These are phyloP conservation scores for Tachina grossa DNA, from an alignment of 2,888 invertebrate genomes.

Conservation along the genomic window DNA sequence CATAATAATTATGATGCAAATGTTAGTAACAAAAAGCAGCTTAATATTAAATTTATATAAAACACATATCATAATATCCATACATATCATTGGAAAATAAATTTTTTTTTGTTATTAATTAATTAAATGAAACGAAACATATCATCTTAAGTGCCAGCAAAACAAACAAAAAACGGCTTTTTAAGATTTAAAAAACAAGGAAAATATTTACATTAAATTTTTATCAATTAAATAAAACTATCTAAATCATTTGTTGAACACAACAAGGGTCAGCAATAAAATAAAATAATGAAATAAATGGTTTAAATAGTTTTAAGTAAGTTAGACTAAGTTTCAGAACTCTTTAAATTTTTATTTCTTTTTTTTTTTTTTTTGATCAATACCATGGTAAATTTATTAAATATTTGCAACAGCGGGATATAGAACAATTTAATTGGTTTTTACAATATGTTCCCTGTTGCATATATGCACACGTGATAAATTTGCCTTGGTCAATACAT, in stretches of 20 bases:
- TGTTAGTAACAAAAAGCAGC: constrained; percentile 37
- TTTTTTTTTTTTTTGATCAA: constrained; percentile 17
- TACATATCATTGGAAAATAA: constrained; percentile 53
- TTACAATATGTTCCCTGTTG: neutral
- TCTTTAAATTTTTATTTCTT: neutral
- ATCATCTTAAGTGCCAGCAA: constrained; percentile 70
- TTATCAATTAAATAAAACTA: constrained; percentile 47
- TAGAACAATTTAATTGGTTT: neutral
- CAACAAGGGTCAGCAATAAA: constrained; percentile 60
- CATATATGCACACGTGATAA: neutral
- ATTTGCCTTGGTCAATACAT: constrained; percentile 52
- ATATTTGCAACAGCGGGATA: neutral
- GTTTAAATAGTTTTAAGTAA: constrained; percentile 58
- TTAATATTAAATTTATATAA: constrained; percentile 43
- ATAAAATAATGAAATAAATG: constrained; percentile 49
- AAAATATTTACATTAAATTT: constrained; percentile 20
- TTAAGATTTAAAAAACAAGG: constrained; percentile 49
- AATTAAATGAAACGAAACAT: constrained; percentile 64
- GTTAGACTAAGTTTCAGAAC: constrained; percentile 1
- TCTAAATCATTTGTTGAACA: constrained; percentile 61
- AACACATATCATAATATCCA: constrained; percentile 23
- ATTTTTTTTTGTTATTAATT: constrained; percentile 26
- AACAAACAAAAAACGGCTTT: constrained; percentile 43
- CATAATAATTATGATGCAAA: constrained; percentile 7
- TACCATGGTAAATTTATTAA: constrained; percentile 7